phyloP scores from a whole-genome alignment of 2,113 vertebrate species.

The Muntiacus muntjak region DNA sequence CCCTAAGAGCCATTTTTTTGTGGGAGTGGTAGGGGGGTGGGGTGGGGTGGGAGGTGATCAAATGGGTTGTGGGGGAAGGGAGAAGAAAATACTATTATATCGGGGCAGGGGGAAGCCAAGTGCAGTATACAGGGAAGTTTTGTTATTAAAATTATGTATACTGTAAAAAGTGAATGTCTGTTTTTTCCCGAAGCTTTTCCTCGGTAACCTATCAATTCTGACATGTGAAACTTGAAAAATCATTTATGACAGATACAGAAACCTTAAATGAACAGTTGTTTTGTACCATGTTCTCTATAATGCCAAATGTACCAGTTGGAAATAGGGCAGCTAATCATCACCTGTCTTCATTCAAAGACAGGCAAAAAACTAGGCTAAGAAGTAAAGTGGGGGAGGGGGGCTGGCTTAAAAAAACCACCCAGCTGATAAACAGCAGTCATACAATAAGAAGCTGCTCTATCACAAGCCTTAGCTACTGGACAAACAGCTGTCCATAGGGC shows the following conservation, averaged over 20 bases:
- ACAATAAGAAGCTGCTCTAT: not conserved
- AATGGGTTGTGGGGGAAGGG: conserved; percentile 43
- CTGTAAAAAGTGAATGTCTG: conserved; percentile 78
- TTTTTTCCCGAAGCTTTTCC: conserved; percentile 18
- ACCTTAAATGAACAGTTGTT: conserved; percentile 43
- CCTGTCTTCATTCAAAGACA: conserved; percentile 10
- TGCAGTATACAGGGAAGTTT: conserved; percentile 83
- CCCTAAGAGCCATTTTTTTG: conserved; percentile 74
- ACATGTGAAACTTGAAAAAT: conserved; percentile 31
- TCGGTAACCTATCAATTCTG: conserved; percentile 23
- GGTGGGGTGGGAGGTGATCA: conserved; percentile 65
- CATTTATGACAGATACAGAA: conserved; percentile 39
- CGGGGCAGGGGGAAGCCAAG: conserved; percentile 71
- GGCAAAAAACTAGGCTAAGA: not conserved
- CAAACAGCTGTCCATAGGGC: not conserved
- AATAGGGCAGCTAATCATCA: not conserved
- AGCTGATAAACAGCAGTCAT: not conserved
- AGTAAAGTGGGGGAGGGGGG: not conserved
- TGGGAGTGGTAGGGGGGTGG: not conserved
- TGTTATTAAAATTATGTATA: conserved; percentile 86
- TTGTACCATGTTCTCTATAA: not conserved
- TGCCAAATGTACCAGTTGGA: not conserved
- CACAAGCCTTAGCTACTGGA: not conserved
- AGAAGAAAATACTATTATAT: conserved; percentile 59
- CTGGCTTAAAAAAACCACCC: not conserved